These are phyloP conservation scores for Danio aesculapii DNA, from an alignment of 2,797 vertebrate species.

Conservation along the genomic window DNA sequence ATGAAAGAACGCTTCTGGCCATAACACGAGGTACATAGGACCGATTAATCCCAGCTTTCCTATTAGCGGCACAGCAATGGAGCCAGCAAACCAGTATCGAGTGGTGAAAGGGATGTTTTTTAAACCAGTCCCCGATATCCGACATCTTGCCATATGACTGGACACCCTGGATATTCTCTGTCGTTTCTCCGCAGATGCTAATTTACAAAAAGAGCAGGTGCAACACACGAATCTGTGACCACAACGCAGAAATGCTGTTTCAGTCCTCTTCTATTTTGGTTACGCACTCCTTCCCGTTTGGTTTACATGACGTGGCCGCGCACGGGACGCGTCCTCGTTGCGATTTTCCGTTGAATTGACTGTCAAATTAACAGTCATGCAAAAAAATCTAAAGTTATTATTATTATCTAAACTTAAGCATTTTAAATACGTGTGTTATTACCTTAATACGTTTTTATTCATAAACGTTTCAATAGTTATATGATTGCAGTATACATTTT, in stretches of 20 bases:
- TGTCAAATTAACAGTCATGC: slow-evolving; percentile 51
- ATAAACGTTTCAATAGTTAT: background rate
- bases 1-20: slow-evolving; percentile 87
- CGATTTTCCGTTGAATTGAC: background rate
- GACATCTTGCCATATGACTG: slow-evolving; percentile 84
- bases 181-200: slow-evolving; percentile 15
- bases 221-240: slow-evolving; percentile 12
- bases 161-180: background rate
- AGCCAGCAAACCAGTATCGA: slow-evolving; percentile 93
- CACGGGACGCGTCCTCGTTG: slow-evolving; percentile 17
- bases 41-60: slow-evolving; percentile 90
- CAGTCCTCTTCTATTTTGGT: slow-evolving; percentile 47
- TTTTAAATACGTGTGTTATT: background rate
- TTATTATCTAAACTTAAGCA: background rate
- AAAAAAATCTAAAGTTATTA: background rate
- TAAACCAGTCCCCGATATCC: slow-evolving; percentile 97
- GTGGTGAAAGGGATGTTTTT: slow-evolving; percentile 93
- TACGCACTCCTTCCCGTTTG: slow-evolving; percentile 65
- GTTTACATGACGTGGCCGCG: slow-evolving; percentile 85
- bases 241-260: slow-evolving; percentile 39
- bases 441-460: background rate
- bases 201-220: slow-evolving; percentile 26
- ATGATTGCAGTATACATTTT: background rate
- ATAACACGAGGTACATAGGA: slow-evolving; percentile 86
- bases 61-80: slow-evolving; percentile 87